Evolutionary conservation across 2,888 invertebrate species (phyloP).

Genomic region (Eupsilia transversa): DNA sequence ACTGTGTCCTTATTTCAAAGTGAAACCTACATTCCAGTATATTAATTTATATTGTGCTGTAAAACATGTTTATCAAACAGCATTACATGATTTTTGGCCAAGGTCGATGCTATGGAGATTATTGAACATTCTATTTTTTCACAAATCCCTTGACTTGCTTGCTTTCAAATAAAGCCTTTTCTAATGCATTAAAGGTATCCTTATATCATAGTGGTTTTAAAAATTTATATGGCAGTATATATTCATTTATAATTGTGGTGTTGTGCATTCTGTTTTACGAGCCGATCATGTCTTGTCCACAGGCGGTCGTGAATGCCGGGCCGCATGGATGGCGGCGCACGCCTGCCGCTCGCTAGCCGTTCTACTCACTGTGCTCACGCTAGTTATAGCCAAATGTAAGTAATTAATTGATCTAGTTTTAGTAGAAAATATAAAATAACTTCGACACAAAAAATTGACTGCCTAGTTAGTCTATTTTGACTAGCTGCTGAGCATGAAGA

Average conservation of each 20-base stretch:
- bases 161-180: neutral
- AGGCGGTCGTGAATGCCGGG: slow-evolving; percentile 87
- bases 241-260: neutral
- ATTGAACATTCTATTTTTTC: neutral
- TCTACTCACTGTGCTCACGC: slow-evolving; percentile 79
- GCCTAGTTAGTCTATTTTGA: neutral
- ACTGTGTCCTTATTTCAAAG: neutral
- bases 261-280: slow-evolving; percentile 51
- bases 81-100: neutral
- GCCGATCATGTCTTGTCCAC: slow-evolving; percentile 70
- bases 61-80: neutral
- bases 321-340: slow-evolving; percentile 90
- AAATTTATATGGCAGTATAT: neutral
- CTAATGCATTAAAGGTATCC: neutral
- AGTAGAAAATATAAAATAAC: neutral
- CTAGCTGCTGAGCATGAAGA: neutral
- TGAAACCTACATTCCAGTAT: neutral
- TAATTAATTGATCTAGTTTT: slow-evolving; percentile 50
- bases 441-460: neutral
- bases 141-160: neutral
- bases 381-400: slow-evolving; percentile 87
- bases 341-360: slow-evolving; percentile 86
- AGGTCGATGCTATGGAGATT: neutral
- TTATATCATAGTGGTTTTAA: neutral
- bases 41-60: no score